Percentiles rank a stretch among this genome's conserved stretches.
These are phyloP conservation scores for Crax fasciolata DNA, from an alignment of 2,797 vertebrate species.

Conservation along the genomic window DNA sequence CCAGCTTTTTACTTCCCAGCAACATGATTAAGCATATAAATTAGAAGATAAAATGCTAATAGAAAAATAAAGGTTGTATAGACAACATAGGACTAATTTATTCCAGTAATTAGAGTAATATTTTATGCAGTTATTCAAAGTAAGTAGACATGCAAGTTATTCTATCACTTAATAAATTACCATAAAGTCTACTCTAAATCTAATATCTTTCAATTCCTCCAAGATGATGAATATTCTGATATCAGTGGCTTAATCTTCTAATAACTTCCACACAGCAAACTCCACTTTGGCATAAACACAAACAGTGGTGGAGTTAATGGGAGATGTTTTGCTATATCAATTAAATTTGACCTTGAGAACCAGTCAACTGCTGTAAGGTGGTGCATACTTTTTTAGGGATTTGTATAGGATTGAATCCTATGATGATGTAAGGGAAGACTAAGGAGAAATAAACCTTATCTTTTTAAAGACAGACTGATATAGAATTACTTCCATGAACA, in stretches of 20 bases:
- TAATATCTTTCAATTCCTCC: conserved; percentile 26
- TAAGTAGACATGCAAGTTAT: conserved; percentile 55
- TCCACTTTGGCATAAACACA: conserved; percentile 4
- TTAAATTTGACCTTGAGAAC: conserved; percentile 51
- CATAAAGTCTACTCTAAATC: conserved; percentile 38
- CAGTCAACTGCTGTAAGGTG: background rate
- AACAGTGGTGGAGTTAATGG: conserved; percentile 19
- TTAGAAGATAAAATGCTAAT: conserved; percentile 42
- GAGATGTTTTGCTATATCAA: background rate
- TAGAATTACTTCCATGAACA: background rate
- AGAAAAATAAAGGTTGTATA: conserved; percentile 61
- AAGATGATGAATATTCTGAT: conserved; percentile 36
- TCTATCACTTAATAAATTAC: conserved; percentile 53
- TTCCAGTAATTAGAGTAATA: conserved; percentile 52
- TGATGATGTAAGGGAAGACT: background rate
- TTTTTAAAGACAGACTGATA: background rate
- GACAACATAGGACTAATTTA: conserved; percentile 33
- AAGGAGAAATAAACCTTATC: background rate
- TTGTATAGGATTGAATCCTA: background rate
- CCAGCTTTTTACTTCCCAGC: background rate
- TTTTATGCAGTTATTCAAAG: conserved; percentile 56
- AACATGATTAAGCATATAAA: conserved; percentile 11
- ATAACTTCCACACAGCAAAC: conserved; percentile 15
- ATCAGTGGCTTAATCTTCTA: conserved; percentile 40
- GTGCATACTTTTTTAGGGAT: background rate